Conservation (phyloP, 2,113 vertebrate genomes). For the Verasper variegatus region DNA sequence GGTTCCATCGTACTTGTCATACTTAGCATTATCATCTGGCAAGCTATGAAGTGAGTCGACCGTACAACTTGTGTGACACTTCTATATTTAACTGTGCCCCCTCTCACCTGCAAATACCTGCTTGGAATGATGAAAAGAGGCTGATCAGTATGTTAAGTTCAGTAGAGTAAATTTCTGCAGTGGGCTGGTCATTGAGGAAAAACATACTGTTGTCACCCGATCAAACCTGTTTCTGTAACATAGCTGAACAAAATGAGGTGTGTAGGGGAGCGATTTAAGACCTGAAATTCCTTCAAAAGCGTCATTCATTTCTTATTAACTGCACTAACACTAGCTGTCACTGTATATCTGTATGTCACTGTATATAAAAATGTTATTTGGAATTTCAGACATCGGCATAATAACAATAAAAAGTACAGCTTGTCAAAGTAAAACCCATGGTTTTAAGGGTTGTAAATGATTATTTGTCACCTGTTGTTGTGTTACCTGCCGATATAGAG, state of each 20-base stretch:
- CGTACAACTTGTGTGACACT: conserved; percentile 8
- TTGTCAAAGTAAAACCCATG: conserved; percentile 26
- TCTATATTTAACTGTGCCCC: conserved; percentile 46
- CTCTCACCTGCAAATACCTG: conserved; percentile 41
- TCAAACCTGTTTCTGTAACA: conserved; percentile 57
- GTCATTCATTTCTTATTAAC: conserved; percentile 56
- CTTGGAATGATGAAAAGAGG: conserved; percentile 40
- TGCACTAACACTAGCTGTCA: conserved; percentile 74
- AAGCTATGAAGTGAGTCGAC: conserved; percentile 69
- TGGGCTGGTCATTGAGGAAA: conserved; percentile 2
- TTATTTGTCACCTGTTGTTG: conserved; percentile 15
- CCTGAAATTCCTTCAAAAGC: conserved; percentile 47
- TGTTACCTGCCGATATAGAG: conserved; percentile 23
- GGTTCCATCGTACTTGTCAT: conserved; percentile 81
- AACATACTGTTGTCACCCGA: conserved; percentile 33
- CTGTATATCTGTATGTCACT: conserved; percentile 41
- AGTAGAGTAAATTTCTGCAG: not conserved
- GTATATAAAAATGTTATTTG: conserved; percentile 21
- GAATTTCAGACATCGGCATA: not conserved
- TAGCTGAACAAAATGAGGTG: conserved; percentile 69
- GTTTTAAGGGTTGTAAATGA: conserved; percentile 26
- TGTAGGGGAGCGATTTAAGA: conserved; percentile 58
- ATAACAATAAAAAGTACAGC: not conserved
- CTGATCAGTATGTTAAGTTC: not conserved
- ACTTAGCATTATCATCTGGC: conserved; percentile 86